These are phyloP conservation scores for Chitala chitala DNA, from an alignment of 2,113 vertebrate genomes.

Conservation along the genomic window DNA sequence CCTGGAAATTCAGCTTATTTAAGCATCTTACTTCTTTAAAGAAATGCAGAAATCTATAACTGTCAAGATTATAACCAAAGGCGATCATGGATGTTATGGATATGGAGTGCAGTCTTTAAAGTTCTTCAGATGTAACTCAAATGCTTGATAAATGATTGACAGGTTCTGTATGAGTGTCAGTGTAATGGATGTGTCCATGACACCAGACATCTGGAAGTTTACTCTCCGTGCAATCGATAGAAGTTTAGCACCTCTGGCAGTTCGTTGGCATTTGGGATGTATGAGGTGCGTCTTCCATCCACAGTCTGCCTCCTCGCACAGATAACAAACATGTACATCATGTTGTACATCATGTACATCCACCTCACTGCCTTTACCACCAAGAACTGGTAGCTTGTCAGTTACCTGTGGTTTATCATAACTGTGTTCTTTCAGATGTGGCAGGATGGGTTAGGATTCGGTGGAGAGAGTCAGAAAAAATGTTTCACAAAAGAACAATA, in stretches of 20 bases:
- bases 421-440: not conserved
- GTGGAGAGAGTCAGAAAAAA: too few relatives aligned
- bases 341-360: too few relatives aligned
- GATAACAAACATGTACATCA: too few relatives aligned
- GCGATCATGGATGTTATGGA: not conserved
- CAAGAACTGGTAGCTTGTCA: not conserved
- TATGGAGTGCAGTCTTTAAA: not conserved
- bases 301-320: not conserved
- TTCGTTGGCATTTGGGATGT: not conserved
- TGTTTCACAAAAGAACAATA: too few relatives aligned
- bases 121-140: slow-evolving; percentile 1
- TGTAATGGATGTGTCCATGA: slow-evolving; percentile 1
- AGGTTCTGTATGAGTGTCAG: not conserved
- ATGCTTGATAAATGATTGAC: not conserved
- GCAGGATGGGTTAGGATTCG: not conserved
- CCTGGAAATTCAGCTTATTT: slow-evolving; percentile 7
- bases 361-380: not conserved
- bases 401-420: not conserved
- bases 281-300: not conserved
- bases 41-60: slow-evolving; percentile 7
- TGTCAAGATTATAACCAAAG: too few relatives aligned
- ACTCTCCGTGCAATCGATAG: slow-evolving; percentile 1
- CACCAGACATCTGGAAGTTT: not conserved
- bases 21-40: not conserved
- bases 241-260: not conserved